Evolutionary conservation across 1,140 invertebrate species (phyloP), one percentile per base, ranked within the genome.

Genomic region (Rhopalosiphum maidis): DNA sequence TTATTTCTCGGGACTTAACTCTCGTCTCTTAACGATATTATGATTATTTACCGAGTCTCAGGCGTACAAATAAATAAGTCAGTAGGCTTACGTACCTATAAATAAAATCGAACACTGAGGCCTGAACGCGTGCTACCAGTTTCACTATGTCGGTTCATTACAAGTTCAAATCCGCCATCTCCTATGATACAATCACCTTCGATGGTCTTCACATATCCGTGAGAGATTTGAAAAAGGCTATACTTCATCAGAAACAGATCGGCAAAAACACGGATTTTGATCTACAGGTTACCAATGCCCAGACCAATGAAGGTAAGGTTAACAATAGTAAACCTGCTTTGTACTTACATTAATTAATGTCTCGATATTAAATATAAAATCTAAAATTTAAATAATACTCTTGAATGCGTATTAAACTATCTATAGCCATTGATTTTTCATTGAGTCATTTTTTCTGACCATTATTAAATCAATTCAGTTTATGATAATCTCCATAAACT

Each of bases 161-260:
- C 96, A 99, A 99, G 96, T 99, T 99, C 95, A 99, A 99, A 96
- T 98, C 98, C 94, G 97, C 98, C 90, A 96, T 99, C 94, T 98
- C 99, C 95, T 99, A 97, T 96, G 98, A 99, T 95, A 99, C 98
- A 9, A 97, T 99, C 86, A 99, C 98, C 41, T 99, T 99, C 95
- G 99, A 99, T 96, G 99, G 99, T 85, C 96, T 99, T 54, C 98
- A 99, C 95, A 99, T 99, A 95, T 98, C 98, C 86, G 97, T 99
- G 94, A 97, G 97, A 41, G 99, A 99, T 95, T 96, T 99, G 90
- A 99, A 99, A 95, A 98, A 98, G 95, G 97, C 98, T 85, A 99
- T 99, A 94, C 97, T 99, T 94, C 97, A 99, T 95, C 98, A 99
- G 95, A 99, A 99, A 95, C 97, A 98, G 94, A 97, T 99, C 94